A percentile compares a stretch with the other conserved stretches of the same genome.
Evolutionary conservation across 2,113 vertebrate species (phyloP).

Genomic region (Microcebus griseorufus): DNA sequence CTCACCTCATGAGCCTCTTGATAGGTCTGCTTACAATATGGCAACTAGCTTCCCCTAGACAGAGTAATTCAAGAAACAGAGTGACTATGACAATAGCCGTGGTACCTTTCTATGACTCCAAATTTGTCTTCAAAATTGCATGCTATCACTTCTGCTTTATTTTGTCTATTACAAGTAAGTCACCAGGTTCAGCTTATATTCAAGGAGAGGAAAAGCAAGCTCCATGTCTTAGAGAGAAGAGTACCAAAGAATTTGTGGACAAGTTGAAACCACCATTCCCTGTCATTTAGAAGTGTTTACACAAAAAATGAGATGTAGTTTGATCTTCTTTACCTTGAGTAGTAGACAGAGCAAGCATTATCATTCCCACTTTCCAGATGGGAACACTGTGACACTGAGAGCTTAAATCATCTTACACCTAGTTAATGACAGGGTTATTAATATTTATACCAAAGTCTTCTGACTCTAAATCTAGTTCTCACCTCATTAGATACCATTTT

Average conservation of each 20-base stretch:
- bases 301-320: neutral
- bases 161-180: neutral
- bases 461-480: neutral
- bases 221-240: neutral
- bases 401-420: too few species aligned
- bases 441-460: neutral
- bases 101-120: neutral
- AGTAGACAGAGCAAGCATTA: neutral
- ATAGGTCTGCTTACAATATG: neutral
- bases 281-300: slow-evolving; percentile 1
- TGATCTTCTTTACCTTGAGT: neutral
- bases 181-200: neutral
- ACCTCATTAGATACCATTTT: neutral
- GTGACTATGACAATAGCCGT: neutral
- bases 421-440: neutral
- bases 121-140: neutral
- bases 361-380: neutral
- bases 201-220: neutral
- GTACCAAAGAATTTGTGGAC: neutral
- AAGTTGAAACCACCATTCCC: neutral
- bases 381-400: neutral
- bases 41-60: neutral
- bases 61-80: neutral
- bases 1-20: neutral
- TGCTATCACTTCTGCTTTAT: neutral